Conservation (phyloP, 1,140 invertebrate species). For the Prorops nasuta region DNA sequence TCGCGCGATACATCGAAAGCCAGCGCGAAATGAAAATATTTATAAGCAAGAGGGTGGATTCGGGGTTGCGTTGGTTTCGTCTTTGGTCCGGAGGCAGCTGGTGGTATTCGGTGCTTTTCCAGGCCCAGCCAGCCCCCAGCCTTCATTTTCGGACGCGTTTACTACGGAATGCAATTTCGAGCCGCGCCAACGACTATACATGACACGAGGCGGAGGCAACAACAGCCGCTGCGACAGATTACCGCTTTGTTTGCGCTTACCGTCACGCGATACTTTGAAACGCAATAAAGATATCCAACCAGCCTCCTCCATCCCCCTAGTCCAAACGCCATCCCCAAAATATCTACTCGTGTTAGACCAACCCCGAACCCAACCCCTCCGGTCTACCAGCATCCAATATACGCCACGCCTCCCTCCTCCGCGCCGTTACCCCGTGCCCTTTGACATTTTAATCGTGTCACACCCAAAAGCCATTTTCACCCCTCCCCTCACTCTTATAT, state of each 20-base stretch:
- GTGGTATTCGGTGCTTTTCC: too few species aligned
- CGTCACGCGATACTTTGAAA: conserved; percentile 24
- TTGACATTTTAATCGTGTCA: not conserved
- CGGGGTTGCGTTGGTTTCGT: too few species aligned
- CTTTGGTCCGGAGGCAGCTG: too few species aligned
- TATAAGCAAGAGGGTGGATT: too few species aligned
- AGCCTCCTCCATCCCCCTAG: not conserved
- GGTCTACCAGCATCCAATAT: too few species aligned
- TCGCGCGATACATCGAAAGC: too few species aligned
- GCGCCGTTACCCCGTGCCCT: not conserved
- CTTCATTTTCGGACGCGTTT: conserved; percentile 34
- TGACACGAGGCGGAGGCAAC: conserved; percentile 21
- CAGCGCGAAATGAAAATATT: too few species aligned
- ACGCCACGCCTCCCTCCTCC: not conserved
- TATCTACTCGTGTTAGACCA: too few species aligned
- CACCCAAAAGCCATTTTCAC: too few species aligned
- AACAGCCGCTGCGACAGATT: conserved; percentile 29
- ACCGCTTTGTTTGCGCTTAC: conserved; percentile 31
- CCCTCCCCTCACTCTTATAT: too few species aligned
- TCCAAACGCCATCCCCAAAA: too few species aligned
- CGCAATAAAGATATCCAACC: conserved; percentile 32
- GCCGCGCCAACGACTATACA: conserved; percentile 11
- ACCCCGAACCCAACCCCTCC: too few species aligned
- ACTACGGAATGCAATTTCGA: conserved; percentile 38
- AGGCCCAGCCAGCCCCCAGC: not conserved